phyloP scores from a whole-genome alignment of 2,113 vertebrate species.

The Nipponia nippon region DNA sequence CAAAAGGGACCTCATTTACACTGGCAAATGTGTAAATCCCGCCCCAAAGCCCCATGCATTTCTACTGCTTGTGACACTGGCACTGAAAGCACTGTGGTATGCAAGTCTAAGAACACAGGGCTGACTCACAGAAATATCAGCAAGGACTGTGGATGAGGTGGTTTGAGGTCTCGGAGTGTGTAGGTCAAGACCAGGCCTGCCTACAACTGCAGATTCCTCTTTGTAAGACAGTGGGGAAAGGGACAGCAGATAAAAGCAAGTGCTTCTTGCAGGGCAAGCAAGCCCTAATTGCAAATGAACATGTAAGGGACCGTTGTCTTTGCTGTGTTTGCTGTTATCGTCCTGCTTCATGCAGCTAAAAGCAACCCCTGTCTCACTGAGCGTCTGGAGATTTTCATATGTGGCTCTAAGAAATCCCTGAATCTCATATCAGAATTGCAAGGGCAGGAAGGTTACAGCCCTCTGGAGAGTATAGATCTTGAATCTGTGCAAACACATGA shows the following conservation, averaged over 20 bases:
- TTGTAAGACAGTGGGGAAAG: not conserved
- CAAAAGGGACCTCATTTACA: not conserved
- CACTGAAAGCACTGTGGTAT: not conserved
- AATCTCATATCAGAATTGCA: not conserved
- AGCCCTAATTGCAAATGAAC: rapidly evolving
- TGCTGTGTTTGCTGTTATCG: not conserved
- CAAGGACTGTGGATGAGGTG: not conserved
- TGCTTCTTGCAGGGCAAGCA: not conserved
- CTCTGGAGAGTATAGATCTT: rapidly evolving
- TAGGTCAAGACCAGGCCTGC: slow-evolving; percentile 1
- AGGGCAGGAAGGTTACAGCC: not conserved
- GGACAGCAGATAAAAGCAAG: not conserved
- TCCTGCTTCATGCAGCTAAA: not conserved
- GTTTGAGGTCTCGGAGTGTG: not conserved
- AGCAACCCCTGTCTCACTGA: not conserved
- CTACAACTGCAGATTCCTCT: not conserved
- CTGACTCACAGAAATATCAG: not conserved
- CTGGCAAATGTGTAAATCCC: not conserved
- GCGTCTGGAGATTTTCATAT: not conserved
- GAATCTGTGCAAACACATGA: not conserved
- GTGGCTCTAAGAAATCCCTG: not conserved
- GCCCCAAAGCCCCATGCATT: not conserved
- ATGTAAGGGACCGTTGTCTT: rapidly evolving
- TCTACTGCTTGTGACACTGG: not conserved
- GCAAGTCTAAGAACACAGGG: not conserved